Conservation (phyloP, 2,113 vertebrate species). For the Nycticryphes semicollaris region DNA sequence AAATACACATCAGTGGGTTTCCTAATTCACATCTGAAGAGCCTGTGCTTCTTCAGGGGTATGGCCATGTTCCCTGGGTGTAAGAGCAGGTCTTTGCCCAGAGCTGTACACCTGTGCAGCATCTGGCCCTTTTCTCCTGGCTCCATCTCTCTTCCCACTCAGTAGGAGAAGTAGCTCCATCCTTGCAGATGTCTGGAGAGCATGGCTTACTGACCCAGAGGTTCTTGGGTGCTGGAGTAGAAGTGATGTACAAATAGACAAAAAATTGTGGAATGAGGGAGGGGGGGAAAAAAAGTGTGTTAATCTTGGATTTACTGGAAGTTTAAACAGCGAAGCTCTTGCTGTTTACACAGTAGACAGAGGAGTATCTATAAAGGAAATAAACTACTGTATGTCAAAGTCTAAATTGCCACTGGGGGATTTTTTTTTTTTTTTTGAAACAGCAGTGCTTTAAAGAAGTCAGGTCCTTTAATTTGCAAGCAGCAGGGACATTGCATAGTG, state of each 20-base stretch:
- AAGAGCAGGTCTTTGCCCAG: not conserved
- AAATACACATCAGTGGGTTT: accelerated
- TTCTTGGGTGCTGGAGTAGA: not conserved
- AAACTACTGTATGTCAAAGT: not conserved
- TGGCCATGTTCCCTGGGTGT: accelerated
- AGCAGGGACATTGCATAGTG: not conserved
- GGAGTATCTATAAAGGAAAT: not conserved
- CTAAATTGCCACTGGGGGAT: not conserved
- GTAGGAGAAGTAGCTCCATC: not conserved
- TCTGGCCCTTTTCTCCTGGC: not conserved
- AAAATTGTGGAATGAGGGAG: not conserved
- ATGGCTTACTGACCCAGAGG: not conserved
- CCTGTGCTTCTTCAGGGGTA: not conserved
- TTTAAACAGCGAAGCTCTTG: not conserved
- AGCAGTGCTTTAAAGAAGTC: not conserved
- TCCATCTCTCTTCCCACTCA: accelerated
- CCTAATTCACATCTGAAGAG: not conserved
- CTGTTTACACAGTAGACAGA: not conserved
- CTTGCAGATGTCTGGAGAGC: not conserved
- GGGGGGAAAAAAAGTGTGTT: not conserved
- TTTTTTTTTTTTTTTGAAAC: not conserved
- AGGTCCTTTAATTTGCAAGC: not conserved
- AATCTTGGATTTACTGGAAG: not conserved
- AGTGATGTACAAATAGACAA: not conserved
- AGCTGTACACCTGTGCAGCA: not conserved